Conservation (phyloP, 1,140 invertebrate species). For the Capitella teleta region DNA sequence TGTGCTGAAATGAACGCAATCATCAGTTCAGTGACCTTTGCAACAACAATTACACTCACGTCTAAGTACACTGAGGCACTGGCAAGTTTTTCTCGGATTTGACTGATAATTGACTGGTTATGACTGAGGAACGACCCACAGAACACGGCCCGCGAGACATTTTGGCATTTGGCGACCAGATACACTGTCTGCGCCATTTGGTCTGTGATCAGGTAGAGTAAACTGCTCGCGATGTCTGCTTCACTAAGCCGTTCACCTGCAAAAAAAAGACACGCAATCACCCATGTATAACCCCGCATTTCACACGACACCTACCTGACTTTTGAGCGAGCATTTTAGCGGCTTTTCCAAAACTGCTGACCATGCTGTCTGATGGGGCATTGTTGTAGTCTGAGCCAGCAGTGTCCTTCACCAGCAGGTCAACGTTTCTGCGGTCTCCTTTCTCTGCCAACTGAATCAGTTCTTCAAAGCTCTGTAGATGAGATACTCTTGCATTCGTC, state of each 20-base stretch:
- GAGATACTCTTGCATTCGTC: neutral
- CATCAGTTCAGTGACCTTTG: too few species aligned
- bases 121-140: slow-evolving; percentile 5
- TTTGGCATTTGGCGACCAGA: slow-evolving; percentile 1
- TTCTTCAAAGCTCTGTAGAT: slow-evolving; percentile 3
- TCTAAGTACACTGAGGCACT: neutral
- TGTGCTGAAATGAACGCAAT: slow-evolving; percentile 10
- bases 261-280: neutral
- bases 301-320: neutral
- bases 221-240: slow-evolving; percentile 6
- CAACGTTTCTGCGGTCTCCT: slow-evolving; percentile 4
- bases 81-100: slow-evolving; percentile 1
- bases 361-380: slow-evolving; percentile 3
- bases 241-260: slow-evolving; percentile 2
- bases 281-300: neutral
- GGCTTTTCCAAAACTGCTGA: slow-evolving; percentile 11
- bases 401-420: slow-evolving; percentile 9
- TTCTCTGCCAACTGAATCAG: slow-evolving; percentile 1
- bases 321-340: slow-evolving; percentile 1
- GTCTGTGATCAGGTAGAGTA: slow-evolving; percentile 7
- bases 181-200: slow-evolving; percentile 9
- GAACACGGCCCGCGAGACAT: slow-evolving; percentile 3
- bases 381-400: slow-evolving; percentile 9
- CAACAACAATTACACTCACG: too few species aligned
- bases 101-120: slow-evolving; percentile 1